Percentiles rank a stretch among this genome's conserved stretches.
Evolutionary conservation across 2,113 vertebrate genomes (phyloP).

Genomic region (Nothobranchius kuhntae): DNA sequence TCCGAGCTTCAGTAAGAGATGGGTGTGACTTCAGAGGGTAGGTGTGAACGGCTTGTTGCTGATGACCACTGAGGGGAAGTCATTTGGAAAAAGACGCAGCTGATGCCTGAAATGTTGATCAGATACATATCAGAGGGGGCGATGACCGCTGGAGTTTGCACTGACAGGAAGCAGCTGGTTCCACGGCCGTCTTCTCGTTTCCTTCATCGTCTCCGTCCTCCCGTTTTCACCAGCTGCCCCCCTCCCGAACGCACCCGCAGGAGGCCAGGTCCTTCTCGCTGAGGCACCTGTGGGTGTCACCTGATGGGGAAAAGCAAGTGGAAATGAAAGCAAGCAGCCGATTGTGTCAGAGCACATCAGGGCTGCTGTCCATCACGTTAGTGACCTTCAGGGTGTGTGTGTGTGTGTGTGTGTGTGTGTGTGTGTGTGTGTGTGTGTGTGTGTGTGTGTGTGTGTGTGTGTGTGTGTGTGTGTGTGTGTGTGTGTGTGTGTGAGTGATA

Average conservation of each 20-base stretch:
- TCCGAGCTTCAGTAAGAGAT: constrained; percentile 14
- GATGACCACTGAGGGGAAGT: constrained; percentile 19
- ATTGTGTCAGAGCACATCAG: constrained; percentile 84
- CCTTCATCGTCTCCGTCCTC: constrained; percentile 37
- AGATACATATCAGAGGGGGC: constrained; percentile 20
- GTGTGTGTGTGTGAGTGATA: constrained; percentile 57
- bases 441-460: constrained; percentile 72
- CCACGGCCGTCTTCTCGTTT: constrained; percentile 35
- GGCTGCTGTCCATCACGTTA: constrained; percentile 67
- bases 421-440: constrained; percentile 67
- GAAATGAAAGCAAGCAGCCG: constrained; percentile 85
- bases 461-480: constrained; percentile 52
- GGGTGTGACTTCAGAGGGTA: constrained; percentile 11
- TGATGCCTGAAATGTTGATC: constrained; percentile 32
- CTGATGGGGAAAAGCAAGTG: constrained; percentile 76
- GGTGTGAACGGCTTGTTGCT: constrained; percentile 21
- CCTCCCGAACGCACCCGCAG: constrained; percentile 44
- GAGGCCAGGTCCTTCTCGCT: constrained; percentile 62
- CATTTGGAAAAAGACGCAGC: constrained; percentile 39
- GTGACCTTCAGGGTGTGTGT: constrained; percentile 71
- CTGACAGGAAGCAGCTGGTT: constrained; percentile 74
- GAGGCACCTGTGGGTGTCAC: constrained; percentile 81
- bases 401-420: constrained; percentile 52
- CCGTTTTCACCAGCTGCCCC: constrained; percentile 38
- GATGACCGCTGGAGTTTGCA: constrained; percentile 42